Conservation (phyloP, 1,140 invertebrate species). For the Hormaphis cornu region DNA sequence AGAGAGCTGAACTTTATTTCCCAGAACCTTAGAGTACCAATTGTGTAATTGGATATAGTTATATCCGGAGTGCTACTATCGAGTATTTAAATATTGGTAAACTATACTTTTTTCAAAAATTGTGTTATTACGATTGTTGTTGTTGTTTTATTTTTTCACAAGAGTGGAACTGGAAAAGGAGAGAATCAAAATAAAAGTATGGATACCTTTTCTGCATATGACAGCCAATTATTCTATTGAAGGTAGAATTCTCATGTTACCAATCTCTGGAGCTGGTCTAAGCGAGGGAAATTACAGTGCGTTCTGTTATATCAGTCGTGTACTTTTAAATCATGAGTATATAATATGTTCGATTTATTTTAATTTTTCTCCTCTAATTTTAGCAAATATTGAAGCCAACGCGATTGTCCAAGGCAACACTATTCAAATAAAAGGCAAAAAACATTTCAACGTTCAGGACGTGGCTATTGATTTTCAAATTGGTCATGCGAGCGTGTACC, state of each 20-base stretch:
- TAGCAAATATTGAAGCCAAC: conserved; percentile 54
- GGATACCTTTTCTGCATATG: conserved; percentile 49
- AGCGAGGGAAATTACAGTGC: conserved; percentile 51
- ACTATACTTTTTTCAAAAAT: no score
- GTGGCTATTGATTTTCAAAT: conserved; percentile 42
- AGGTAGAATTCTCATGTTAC: conserved; percentile 54
- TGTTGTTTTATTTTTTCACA: conserved; percentile 25
- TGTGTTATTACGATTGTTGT: not conserved
- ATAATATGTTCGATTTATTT: not conserved
- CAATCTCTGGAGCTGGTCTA: conserved; percentile 49
- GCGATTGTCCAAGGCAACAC: conserved; percentile 50
- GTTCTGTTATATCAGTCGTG: conserved; percentile 34
- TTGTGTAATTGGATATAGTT: no score
- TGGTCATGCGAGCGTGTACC: conserved; percentile 36
- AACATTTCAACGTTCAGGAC: conserved; percentile 51
- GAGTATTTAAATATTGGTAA: no score
- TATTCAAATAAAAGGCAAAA: conserved; percentile 44
- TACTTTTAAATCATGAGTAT: not conserved
- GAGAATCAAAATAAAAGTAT: conserved; percentile 46
- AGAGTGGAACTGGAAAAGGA: conserved; percentile 48
- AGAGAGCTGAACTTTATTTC: no score
- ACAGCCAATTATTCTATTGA: conserved; percentile 48
- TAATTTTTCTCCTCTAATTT: conserved; percentile 37
- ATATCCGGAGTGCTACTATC: no score
- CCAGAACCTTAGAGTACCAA: no score